These are phyloP conservation scores for Oncopeltus fasciatus DNA, from an alignment of 1,140 invertebrate genomes.

Conservation along the genomic window DNA sequence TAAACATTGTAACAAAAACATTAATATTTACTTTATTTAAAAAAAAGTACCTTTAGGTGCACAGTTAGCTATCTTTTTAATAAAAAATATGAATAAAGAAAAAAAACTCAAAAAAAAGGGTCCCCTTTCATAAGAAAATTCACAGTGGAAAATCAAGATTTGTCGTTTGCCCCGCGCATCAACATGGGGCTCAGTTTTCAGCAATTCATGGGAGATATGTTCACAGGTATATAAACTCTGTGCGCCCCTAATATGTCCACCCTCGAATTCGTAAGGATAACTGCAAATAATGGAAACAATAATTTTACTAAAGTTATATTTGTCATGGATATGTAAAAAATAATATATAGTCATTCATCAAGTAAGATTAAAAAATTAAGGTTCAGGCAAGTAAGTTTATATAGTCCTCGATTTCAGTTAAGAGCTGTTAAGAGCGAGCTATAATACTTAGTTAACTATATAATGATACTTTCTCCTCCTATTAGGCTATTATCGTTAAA, in stretches of 20 bases:
- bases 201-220: conserved; percentile 47
- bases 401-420: background rate
- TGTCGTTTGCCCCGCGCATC: conserved; percentile 37
- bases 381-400: background rate
- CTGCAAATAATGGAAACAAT: conserved; percentile 39
- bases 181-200: conserved; percentile 29
- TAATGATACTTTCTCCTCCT: no score
- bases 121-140: conserved; percentile 90
- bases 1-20: conserved; percentile 21
- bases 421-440: no score
- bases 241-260: conserved; percentile 83
- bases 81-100: no score
- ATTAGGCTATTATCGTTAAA: no score
- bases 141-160: conserved; percentile 93
- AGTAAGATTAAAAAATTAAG: background rate
- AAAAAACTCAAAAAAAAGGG: conserved; percentile 65
- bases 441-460: no score
- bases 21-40: background rate
- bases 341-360: background rate
- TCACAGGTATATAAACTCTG: conserved; percentile 70
- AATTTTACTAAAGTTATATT: background rate
- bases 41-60: background rate
- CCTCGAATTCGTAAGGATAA: conserved; percentile 95
- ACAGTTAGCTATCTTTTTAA: no score
- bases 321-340: background rate